These are phyloP conservation scores for Paracanthobrama guichenoti DNA, from an alignment of 2,113 vertebrate genomes.

Conservation along the genomic window DNA sequence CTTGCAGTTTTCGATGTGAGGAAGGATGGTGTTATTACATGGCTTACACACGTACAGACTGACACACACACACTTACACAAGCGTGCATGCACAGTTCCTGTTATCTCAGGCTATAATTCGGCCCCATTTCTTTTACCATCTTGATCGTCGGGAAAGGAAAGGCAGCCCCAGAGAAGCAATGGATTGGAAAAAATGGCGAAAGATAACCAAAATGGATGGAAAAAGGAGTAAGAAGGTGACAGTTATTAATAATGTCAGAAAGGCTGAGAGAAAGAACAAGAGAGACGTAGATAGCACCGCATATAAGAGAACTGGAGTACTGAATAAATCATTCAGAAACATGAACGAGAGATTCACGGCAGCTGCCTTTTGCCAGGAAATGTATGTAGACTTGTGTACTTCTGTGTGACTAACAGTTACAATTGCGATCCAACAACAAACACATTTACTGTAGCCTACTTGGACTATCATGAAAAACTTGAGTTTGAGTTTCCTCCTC, in stretches of 20 bases:
- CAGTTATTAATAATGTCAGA: slow-evolving; percentile 18
- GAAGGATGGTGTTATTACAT: not conserved
- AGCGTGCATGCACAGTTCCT: not conserved
- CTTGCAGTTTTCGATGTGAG: not conserved
- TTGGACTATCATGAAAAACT: not conserved
- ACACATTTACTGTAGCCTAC: not conserved
- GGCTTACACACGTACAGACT: not conserved
- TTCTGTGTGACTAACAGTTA: not conserved
- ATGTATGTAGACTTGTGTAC: not conserved
- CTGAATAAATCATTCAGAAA: slow-evolving; percentile 1
- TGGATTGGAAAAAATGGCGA: not conserved
- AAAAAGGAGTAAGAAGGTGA: not conserved
- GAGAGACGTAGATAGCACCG: slow-evolving; percentile 2
- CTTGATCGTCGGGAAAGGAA: not conserved
- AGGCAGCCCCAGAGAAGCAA: not conserved
- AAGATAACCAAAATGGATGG: slow-evolving; percentile 1
- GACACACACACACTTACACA: not conserved
- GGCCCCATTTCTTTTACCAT: not conserved
- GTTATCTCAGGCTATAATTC: slow-evolving; percentile 30
- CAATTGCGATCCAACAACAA: not conserved
- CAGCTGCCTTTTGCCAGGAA: not conserved
- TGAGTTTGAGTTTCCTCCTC: too few relatives aligned
- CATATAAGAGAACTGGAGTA: not conserved
- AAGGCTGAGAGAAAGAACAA: not conserved
- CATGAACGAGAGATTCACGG: not conserved